Percentiles rank a stretch among this genome's conserved stretches.
Evolutionary conservation across 1,140 invertebrate genomes (phyloP).

Genomic region (Mamestra configurata): DNA sequence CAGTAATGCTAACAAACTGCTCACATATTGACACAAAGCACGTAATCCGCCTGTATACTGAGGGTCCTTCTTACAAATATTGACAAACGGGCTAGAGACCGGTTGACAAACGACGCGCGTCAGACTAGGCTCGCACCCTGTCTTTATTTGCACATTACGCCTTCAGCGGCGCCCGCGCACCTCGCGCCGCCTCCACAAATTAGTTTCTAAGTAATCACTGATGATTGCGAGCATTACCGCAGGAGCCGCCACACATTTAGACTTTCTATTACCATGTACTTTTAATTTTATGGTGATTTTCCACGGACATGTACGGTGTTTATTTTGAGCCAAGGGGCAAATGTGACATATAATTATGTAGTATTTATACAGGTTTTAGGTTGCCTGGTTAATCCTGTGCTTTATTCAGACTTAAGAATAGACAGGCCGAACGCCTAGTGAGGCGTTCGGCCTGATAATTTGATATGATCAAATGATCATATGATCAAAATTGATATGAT

Average conservation of each 20-base stretch:
- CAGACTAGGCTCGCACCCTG: conserved; percentile 52
- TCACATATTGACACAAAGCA: neutral
- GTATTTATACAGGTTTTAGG: neutral
- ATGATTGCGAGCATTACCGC: conserved; percentile 37
- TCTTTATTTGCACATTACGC: conserved; percentile 75
- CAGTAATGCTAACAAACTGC: neutral
- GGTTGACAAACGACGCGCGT: conserved; percentile 48
- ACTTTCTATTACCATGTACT: conserved; percentile 30
- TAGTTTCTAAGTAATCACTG: conserved; percentile 51
- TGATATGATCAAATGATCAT: too few relatives aligned
- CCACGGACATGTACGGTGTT: neutral
- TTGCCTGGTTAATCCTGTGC: neutral
- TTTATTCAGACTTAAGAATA: too few relatives aligned
- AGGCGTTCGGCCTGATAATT: too few relatives aligned
- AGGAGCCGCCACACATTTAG: neutral
- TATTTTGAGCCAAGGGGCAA: neutral
- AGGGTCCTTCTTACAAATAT: conserved; percentile 41
- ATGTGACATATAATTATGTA: conserved; percentile 1
- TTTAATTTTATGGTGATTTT: conserved; percentile 10
- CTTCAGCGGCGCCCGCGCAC: conserved; percentile 57
- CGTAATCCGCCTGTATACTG: conserved; percentile 25
- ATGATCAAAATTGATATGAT: too few relatives aligned
- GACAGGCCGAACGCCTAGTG: too few relatives aligned
- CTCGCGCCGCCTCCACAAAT: conserved; percentile 45
- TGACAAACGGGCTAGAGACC: conserved; percentile 45